These are phyloP conservation scores for Paragorgia papillata DNA, from an alignment of 92 coral and sea anemone genomes.

Conservation along the genomic window DNA sequence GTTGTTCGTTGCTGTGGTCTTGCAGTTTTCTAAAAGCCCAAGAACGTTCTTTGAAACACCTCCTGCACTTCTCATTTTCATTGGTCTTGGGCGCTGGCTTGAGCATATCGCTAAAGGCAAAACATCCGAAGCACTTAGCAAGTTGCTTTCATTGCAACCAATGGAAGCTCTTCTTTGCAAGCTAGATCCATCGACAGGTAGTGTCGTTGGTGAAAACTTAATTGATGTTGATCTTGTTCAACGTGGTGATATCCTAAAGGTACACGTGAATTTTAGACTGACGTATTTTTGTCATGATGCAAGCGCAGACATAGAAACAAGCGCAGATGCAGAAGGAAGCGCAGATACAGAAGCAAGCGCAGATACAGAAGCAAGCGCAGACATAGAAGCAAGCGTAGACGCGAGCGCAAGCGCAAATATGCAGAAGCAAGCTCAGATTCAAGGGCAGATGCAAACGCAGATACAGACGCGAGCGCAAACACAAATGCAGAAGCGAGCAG, in stretches of 20 bases:
- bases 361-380: not conserved
- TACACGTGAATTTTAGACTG: slow-evolving; percentile 17
- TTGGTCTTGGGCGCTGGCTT: slow-evolving; percentile 99
- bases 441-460: not conserved
- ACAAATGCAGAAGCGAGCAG: too few relatives aligned
- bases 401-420: not conserved
- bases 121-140: slow-evolving; percentile 94
- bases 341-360: not conserved
- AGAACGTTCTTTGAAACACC: slow-evolving; percentile 99
- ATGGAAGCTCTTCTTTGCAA: slow-evolving; percentile 85
- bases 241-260: slow-evolving; percentile 95
- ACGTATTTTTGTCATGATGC: not conserved
- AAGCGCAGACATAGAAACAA: too few relatives aligned
- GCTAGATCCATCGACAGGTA: slow-evolving; percentile 64
- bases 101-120: slow-evolving; percentile 99
- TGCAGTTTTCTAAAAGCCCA: slow-evolving; percentile 79
- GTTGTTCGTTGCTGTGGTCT: slow-evolving; percentile 81
- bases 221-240: slow-evolving; percentile 92
- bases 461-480: not conserved
- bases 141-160: slow-evolving; percentile 92
- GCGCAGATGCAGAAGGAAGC: not conserved
- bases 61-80: slow-evolving; percentile 89
- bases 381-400: not conserved
- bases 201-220: slow-evolving; percentile 64
- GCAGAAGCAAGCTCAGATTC: not conserved